Base-by-base conservation (phyloP, 1,140 invertebrate species). In the Muscidifurax raptorellus region DNA sequence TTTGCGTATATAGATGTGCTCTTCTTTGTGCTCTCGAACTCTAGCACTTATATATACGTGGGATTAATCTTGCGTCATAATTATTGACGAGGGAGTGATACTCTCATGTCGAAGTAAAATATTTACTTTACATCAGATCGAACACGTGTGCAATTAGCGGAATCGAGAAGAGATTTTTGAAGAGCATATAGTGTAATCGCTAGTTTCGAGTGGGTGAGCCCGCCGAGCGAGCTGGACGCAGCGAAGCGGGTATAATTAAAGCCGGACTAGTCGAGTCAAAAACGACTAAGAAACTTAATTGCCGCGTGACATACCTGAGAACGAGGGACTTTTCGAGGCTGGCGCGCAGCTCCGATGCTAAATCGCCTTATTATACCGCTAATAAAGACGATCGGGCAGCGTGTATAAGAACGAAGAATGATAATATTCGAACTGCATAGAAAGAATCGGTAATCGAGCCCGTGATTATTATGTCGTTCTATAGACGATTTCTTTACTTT, bases 341-440 rank as follows among this genome's bases (percentile, higher is more conserved):
- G 66, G 76, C 47, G 72, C 82, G 76, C 82, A 1, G 18, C 40
- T n/a, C 30, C 76, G 64, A 72, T 79, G 82, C 40, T 84, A 78
- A 84, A 84, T 84, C 76, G 76, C 44, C 82, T 84, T 72, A 84
- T 84, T 84, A n/a, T n/a, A 84, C 74, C 32, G 67, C 76, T 67
- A 77, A 83, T 83, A 83, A 83, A 74, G 59, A n/a, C n/a, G 81
- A 83, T 77, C 44, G n/a, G 30, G 27, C 72, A 25, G 25, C 10
- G 15, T 9, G 52, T 59, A 59, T 59, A 59, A 59, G 15, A 74
- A 64, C 22, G 7, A 30, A 77, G 25, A 64, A 72, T 0, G 25
- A 83, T 13, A 18, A 67, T 59, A 77, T 77, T 78, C 64, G 40
- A 32, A 30, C 64, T 25, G 75, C 82, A 78, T 78, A 78, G 40